Base-by-base conservation (phyloP, 2,113 vertebrate species). In the Phyllopteryx taeniolatus region DNA sequence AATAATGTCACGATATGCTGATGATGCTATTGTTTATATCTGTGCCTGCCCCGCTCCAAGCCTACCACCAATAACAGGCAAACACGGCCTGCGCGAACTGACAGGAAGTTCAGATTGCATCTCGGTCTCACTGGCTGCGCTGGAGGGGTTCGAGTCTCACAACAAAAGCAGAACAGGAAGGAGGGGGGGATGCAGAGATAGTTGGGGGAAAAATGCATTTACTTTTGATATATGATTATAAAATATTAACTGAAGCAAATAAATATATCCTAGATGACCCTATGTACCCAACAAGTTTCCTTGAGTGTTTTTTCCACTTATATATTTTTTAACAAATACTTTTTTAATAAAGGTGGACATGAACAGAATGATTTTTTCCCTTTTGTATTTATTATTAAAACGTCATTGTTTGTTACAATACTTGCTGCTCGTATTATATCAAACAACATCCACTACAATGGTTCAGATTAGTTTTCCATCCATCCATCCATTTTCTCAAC, bases 1-100 rank as follows among this genome's bases (percentile, higher is more conserved):
- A 84, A 84, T 85, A 73, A 72, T 67, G 68, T 83, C 88, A 73
- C 61, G 72, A 82, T 83, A 84, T 85, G 86, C 86, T 87, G 90
- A 87, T 88, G 83, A 77, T 78, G 87, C 22, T 68, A 39, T 88
- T 83, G 77, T 88, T 81, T 81, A 81, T 77, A 70, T 75, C 70
- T 64, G 22, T 12, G 66, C 74, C 75, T 49, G 67, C 17, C 46
- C 15, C 67, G 22, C 66, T 3, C 20, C 35, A 39, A 2, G 22
- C 53, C 71, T 71, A 67, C 75, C 56, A 43, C 51, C 35, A 39
- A 68, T 71, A 67, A 68, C 79, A 60, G 42, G 33, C 79, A 5
- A 43, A 64, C 65, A 67, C 43, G 54, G 63, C 59, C 51, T 2
- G 80, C 31, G 70, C 62, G 73, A 83, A 78, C 68, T 78, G 82